Evolutionary conservation across 2,797 vertebrate species (phyloP).

Genomic region (Lepilemur ruficaudatus): DNA sequence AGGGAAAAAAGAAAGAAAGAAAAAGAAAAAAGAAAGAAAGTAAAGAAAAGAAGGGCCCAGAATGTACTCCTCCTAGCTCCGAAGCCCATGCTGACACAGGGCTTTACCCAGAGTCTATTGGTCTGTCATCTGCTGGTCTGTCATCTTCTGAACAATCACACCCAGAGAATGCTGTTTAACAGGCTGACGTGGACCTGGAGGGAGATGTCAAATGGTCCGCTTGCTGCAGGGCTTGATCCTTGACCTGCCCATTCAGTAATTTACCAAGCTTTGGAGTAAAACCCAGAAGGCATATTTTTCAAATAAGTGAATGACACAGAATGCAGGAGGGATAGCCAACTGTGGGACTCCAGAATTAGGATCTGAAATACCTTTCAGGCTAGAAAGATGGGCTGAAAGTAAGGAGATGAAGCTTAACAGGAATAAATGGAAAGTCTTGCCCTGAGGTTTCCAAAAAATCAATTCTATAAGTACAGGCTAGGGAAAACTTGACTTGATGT

Average conservation of each 20-base stretch:
- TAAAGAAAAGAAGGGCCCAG: background rate
- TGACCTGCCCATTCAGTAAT: background rate
- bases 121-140: no score
- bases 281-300: background rate
- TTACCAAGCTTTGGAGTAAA: background rate
- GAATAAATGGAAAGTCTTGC: background rate
- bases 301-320: background rate
- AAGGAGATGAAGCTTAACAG: background rate
- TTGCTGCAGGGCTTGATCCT: background rate
- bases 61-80: background rate
- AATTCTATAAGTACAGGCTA: background rate
- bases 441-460: slow-evolving; percentile 37
- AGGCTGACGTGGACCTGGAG: background rate
- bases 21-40: background rate
- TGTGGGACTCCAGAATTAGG: background rate
- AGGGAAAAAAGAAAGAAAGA: no score
- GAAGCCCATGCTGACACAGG: background rate
- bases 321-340: background rate
- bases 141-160: background rate
- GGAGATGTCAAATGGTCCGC: background rate
- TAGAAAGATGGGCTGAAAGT: background rate
- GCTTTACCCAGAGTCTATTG: background rate
- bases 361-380: background rate
- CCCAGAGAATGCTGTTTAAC: background rate
- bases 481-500: background rate